Base-by-base conservation (phyloP, 2,113 vertebrate genomes). In the Grammomys dolichurus region DNA sequence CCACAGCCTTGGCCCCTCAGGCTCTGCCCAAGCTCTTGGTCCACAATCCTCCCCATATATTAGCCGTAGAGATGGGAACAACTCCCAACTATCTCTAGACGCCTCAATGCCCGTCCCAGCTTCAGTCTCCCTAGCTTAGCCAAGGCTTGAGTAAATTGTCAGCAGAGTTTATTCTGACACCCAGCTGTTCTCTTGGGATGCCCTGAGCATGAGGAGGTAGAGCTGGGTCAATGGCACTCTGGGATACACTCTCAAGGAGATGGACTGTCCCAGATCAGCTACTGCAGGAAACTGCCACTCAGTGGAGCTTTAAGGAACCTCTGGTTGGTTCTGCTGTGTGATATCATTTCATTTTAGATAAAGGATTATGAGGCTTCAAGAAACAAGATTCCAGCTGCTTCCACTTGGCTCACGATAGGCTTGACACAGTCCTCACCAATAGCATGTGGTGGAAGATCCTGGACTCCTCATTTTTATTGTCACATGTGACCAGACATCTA, bases 311-410 rank as follows among this genome's bases (percentile, higher is more conserved):
- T 73, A 87, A 89, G 63, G 51, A 90, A 43, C 36, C 24, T 16
- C 14, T 69, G 20, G 28, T 75, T 94, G 73, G 54, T 3, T n/a
- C 87, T 56, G 4, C 43, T 13, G 0, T 22, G 33, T 33, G 67
- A 60, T 6, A 8, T 48, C 58, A 65, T 40, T 92, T 73, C 90
- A 77, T 33, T 67, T n/a, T 31, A n/a, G 78, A 75, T 13, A 24
- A 70, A 10, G 4, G n/a, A 54, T 8, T 26, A 56, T 3, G 20
- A 56, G 40, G 5, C 16, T 11, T 17, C 0, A 0, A 80, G 22
- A 75, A 76, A 36, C 36, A 87, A 58, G 13, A 9, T 87, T 56
- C 80, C 17, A 16, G 58, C 19, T 51, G 82, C n/a, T n/a, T 58
- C 65, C n/a, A 31, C 70, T 69, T 84, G 63, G 31, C 33, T 86